phyloP scores from a whole-genome alignment of 2,797 vertebrate genomes.

The Astyanax mexicanus region DNA sequence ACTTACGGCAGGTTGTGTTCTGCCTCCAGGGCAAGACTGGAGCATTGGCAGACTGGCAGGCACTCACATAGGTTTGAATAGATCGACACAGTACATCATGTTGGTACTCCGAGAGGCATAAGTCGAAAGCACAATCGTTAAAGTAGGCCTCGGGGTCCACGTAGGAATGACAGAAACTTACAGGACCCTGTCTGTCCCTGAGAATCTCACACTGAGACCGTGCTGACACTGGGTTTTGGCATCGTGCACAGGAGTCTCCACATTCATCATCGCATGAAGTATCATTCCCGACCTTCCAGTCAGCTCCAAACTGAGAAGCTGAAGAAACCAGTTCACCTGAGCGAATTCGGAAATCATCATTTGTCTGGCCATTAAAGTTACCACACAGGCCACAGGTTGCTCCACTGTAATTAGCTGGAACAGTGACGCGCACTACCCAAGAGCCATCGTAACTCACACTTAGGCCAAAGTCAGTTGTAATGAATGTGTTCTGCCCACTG shows the following conservation, averaged over 20 bases:
- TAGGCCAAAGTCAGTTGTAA: constrained; percentile 72
- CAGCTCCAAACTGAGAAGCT: constrained; percentile 40
- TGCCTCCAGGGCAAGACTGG: constrained; percentile 78
- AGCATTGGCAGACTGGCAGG: constrained; percentile 78
- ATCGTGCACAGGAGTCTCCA: constrained; percentile 59
- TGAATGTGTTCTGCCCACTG: constrained; percentile 70
- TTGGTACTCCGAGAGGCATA: constrained; percentile 61
- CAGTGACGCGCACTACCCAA: constrained; percentile 67
- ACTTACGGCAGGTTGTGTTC: constrained; percentile 80
- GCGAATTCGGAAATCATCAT: constrained; percentile 76
- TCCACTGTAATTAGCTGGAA: constrained; percentile 74
- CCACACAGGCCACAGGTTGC: constrained; percentile 81
- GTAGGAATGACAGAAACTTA: constrained; percentile 70
- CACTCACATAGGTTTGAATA: constrained; percentile 71
- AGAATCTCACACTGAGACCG: constrained; percentile 75
- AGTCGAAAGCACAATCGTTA: constrained; percentile 80
- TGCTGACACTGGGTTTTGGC: not conserved
- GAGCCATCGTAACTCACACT: constrained; percentile 74
- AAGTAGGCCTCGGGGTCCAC: constrained; percentile 74
- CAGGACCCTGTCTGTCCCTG: constrained; percentile 66
- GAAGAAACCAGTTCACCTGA: constrained; percentile 32
- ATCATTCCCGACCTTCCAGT: constrained; percentile 72
- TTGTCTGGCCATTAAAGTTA: constrained; percentile 78
- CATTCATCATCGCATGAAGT: constrained; percentile 69
- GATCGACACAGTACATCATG: constrained; percentile 70